Evolutionary conservation across 2,888 invertebrate species (phyloP), one percentile per base, ranked within the genome.

Genomic region (Melanostoma scalare): DNA sequence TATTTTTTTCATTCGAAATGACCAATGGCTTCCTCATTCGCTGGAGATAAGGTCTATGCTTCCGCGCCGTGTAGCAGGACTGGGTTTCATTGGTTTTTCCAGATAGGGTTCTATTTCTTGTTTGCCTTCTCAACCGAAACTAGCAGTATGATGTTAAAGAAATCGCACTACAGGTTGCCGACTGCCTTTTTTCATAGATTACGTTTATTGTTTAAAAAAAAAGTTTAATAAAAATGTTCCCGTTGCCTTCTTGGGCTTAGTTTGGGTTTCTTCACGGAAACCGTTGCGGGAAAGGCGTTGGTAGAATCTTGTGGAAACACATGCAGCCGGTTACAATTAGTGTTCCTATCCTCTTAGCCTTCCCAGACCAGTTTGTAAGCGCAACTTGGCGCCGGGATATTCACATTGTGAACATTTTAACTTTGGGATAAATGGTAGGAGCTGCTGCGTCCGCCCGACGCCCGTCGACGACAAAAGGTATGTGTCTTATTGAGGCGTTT

Each of bases 321-420:
- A 98, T 97, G 90, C 99, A 96, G 88, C 99, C 20, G 20, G 20
- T 20, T 20, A 1, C 20, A 20, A 20, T 20, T 20, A 1, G 20
- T 0, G 20, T 20, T 98, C 96, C 99, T n/a, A n/a, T 97, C 93
- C 99, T 96, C 92, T 98, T 98, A 86, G 99, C 98, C 92, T 99
- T 99, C 85, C 97, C 95, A 87, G 98, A 98, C 99, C 99, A 99
- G 93, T 99, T 99, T 97, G 99, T 88, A 97, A 97, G 89, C 99
- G 95, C 92, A 98, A 94, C 92, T 97, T 98, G 85, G 96, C 96
- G 86, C 95, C 94, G 65, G 99, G 99, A 90, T 99, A 99, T 86
- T 98, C 99, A 92, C 99, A 99, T 90, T 98, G 97, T 52, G 99
- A 96, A 93, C 99, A 99, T 91, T 95, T 94, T 68, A 97, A 97